Base-by-base conservation (phyloP, 2,797 vertebrate genomes). In the Sebastes hubbsi region DNA sequence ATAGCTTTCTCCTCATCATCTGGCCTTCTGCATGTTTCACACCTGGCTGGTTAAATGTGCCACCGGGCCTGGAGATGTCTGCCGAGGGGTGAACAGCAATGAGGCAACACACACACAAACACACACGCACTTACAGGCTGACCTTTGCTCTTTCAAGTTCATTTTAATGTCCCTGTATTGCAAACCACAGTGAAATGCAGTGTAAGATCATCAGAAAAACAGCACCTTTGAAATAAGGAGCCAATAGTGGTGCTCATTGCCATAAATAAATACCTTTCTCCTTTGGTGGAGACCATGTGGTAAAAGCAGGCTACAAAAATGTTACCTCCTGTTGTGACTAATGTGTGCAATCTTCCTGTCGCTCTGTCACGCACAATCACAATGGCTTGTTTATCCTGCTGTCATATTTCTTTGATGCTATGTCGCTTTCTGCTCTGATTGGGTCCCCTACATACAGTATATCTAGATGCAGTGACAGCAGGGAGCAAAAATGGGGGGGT, bases 41-140 rank as follows among this genome's bases (percentile, higher is more conserved):
- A 94, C 91, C 89, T 92, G 93, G 88, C 80, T 92, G 92, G 87
- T 78, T 92, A 92, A 91, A 92, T 90, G 91, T 94, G 90, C 87
- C 91, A 89, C 84, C 75, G 70, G 81, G 85, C 73, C 83, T 85
- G 73, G 62, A 79, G 80, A 84, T 71, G 77, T 74, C 65, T 82
- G 73, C 70, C 75, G 68, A 78, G 81, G 81, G 83, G 60, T 60
- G 58, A 80, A 71, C 60, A 13, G 71, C 62, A 67, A 65, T n/a
- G 73, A 81, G 60, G 55, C 59, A 32, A 42, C 38, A 49, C 11
- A 69, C 38, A 13, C 38, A 69, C 25, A 13, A 25, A 67, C 49
- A 13, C 30, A 66, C 22, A 66, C 16, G 32, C 58, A 78, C 59
- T 42, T 49, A 46, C 29, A 25, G 2, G 60, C 46, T 82, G 75